Base-by-base conservation (phyloP, 2,888 invertebrate species). In the Lasioglossum lativentre region DNA sequence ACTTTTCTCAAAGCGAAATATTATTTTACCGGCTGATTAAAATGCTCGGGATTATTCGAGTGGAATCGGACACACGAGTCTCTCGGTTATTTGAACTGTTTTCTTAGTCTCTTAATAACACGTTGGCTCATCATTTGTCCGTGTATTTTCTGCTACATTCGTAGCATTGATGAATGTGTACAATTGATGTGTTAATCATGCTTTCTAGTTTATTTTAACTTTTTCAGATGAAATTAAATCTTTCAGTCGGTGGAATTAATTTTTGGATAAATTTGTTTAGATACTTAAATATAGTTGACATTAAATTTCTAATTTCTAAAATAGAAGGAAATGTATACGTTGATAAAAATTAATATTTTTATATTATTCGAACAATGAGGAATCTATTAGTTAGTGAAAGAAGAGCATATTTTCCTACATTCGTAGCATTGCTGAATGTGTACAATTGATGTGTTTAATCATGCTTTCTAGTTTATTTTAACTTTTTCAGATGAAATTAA, bases 11-110 rank as follows among this genome's bases (percentile, higher is more conserved):
- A 34, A 34, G 34, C 8, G 34, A 66, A 66, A 66, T 66, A 34
- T 66, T 66, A 66, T 66, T 66, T 30, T 34, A 66, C 66, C 34
- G 30, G 14, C 30, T 66, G 34, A 66, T 66, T 66, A 66, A 66
- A 66, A 66, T 34, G 34, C 30, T 66, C 19, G 3, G 34, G 19
- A 4, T 66, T 30, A 30, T 66, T 66, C 66, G 2, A 66, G 16
- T 34, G 19, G 1, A 66, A 8, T 34, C 34, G 30, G 66, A 14
- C 66, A 52, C 23, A 0, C 52, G 52, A 52, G 34, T 34, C 66
- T 30, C 66, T 34, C 30, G 19, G 66, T 30, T 66, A 30, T 30
- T 66, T 66, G 30, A 66, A 63, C 27, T 12, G 14, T 30, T 27
- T 63, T 27, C 27, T 27, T 16, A 27, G 14, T 16, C 27, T 27